Conservation (phyloP, 1,140 invertebrate species). For the Scaptodrosophila lebanonensis region DNA sequence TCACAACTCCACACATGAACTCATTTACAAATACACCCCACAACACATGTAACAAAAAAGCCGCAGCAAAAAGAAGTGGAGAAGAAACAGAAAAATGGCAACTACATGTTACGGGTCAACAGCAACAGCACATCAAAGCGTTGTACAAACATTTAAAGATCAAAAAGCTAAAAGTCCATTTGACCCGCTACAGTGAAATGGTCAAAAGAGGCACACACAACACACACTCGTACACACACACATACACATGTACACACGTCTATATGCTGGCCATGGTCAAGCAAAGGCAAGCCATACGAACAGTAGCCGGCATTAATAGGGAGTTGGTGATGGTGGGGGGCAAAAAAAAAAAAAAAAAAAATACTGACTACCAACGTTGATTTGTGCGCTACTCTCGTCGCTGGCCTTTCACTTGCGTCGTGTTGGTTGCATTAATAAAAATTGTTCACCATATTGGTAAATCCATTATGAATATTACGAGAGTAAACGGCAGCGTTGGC, state of each 20-base stretch:
- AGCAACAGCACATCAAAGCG: slow-evolving; percentile 56
- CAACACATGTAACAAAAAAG: neutral
- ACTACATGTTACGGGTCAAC: slow-evolving; percentile 41
- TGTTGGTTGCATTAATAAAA: slow-evolving; percentile 66
- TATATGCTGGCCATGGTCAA: slow-evolving; percentile 25
- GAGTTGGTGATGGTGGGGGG: slow-evolving; percentile 3
- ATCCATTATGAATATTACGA: slow-evolving; percentile 77
- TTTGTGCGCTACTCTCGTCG: neutral
- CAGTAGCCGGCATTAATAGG: neutral
- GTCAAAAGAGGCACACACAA: slow-evolving; percentile 26
- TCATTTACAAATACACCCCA: too few relatives aligned
- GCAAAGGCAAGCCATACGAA: slow-evolving; percentile 25
- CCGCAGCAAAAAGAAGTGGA: slow-evolving; percentile 8
- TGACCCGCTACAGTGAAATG: slow-evolving; percentile 47
- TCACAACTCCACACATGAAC: too few relatives aligned
- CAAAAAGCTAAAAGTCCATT: slow-evolving; percentile 65
- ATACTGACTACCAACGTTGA: slow-evolving; percentile 35
- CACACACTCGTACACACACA: slow-evolving; percentile 12
- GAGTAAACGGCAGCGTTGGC: slow-evolving; percentile 45
- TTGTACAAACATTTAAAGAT: slow-evolving; percentile 70
- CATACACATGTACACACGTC: slow-evolving; percentile 1
- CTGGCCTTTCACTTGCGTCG: neutral
- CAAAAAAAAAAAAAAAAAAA: too few relatives aligned
- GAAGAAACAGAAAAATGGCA: slow-evolving; percentile 9
- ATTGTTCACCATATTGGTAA: slow-evolving; percentile 75